Evolutionary conservation across 2,888 invertebrate species (phyloP).

Genomic region (Tipula confusa): DNA sequence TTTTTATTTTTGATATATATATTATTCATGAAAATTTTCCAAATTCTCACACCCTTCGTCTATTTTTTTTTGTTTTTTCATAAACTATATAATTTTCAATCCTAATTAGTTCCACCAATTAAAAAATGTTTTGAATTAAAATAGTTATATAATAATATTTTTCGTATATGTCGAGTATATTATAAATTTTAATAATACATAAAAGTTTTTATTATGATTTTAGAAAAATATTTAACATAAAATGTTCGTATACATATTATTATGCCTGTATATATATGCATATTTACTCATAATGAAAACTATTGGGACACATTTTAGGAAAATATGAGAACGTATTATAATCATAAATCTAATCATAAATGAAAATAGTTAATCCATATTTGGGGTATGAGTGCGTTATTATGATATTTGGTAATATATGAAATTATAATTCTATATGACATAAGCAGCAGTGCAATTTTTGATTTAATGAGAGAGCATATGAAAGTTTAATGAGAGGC

Average conservation of each 20-base stretch:
- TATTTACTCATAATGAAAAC: neutral
- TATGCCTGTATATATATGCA: neutral
- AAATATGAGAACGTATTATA: neutral
- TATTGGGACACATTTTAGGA: neutral
- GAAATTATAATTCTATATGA: too few species aligned
- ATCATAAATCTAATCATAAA: neutral
- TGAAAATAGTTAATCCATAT: neutral
- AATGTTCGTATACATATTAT: neutral
- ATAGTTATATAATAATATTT: neutral
- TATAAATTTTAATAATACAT: constrained; percentile 5
- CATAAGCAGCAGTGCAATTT: too few species aligned
- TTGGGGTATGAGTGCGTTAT: neutral
- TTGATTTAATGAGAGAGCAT: too few species aligned
- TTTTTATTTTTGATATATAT: too few species aligned
- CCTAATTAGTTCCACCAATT: constrained; percentile 20
- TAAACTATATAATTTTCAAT: constrained; percentile 25
- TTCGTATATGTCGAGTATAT: neutral
- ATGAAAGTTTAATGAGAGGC: too few species aligned
- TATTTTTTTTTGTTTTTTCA: neutral
- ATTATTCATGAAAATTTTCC: neutral
- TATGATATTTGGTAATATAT: too few species aligned
- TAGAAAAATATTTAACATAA: neutral
- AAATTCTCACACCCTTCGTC: neutral
- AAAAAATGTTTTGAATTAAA: neutral
- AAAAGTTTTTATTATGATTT: neutral